Base-by-base conservation (phyloP, 2,888 invertebrate species). In the Imbricaverruca yamaguchii region DNA sequence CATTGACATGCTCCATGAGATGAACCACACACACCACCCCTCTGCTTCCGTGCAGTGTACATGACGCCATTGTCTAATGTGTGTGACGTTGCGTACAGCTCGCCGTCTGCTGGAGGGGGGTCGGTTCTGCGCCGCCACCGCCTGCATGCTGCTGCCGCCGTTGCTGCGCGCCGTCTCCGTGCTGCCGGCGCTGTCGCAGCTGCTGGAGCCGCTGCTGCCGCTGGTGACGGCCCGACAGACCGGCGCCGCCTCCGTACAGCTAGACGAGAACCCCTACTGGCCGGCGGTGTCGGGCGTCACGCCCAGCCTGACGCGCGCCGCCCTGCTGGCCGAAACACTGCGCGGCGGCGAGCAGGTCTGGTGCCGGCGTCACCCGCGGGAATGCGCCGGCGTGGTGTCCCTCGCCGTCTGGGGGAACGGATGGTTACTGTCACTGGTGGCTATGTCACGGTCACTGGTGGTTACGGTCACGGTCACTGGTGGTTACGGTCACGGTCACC, bases 161-260 rank as follows among this genome's bases (percentile, higher is more conserved):
- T 55, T 74, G 74, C 74, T 74, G 55, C 74, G 74, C 18, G 74
- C 74, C 55, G 74, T 55, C 74, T 74, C 74, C 7, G 53, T 74
- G 74, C 55, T 74, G 74, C 74, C 74, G 53, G 74, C 53, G 4
- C 74, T 74, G 21, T 18, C 74, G 55, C 1, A 8, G 13, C 74
- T 2, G 74, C 9, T 74, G 74, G 74, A 74, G 53, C 55, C 74
- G 7, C 74, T 74, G 74, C 74, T 74, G 74, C 15, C 74, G 53
- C 55, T 74, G 74, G 21, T 74, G 74, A 55, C 53, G 8, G 55
- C 74, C 39, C 18, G 18, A 21, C 74, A 55, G 53, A 10, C 53
- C 55, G 55, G 18, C 55, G 74, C 55, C 21, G 18, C 55, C 21
- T 9, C 74, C 11, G 74, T 10, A 3, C 74, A 10, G 9, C 53